Conservation (phyloP, 1,140 invertebrate species). For the Chelonus insularis region DNA sequence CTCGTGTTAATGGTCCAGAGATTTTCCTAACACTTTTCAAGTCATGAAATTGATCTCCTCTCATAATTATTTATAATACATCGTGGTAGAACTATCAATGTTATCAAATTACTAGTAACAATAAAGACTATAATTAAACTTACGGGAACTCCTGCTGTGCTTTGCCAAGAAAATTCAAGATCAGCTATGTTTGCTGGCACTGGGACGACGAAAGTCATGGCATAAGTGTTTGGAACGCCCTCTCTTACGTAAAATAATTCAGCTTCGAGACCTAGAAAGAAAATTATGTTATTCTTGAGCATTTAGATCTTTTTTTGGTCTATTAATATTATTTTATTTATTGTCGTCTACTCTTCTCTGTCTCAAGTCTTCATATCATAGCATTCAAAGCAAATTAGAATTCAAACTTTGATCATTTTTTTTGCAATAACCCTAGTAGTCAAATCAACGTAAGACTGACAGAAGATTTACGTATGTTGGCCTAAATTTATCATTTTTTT, state of each 20-base stretch:
- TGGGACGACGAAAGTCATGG: conserved; percentile 83
- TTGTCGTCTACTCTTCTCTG: no score
- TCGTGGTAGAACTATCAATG: neutral
- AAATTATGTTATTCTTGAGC: no score
- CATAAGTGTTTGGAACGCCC: conserved; percentile 87
- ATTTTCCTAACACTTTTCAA: no score
- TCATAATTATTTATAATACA: neutral
- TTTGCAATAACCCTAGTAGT: no score
- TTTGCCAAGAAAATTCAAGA: conserved; percentile 86
- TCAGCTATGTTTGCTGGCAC: conserved; percentile 79
- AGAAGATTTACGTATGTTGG: no score
- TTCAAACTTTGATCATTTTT: no score
- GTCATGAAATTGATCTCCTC: no score
- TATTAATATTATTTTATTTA: no score
- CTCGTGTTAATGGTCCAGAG: conserved; percentile 26
- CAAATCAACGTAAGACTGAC: no score
- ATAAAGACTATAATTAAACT: conserved; percentile 48
- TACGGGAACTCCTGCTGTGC: conserved; percentile 74
- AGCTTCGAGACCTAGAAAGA: conserved; percentile 79
- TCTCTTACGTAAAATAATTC: conserved; percentile 86
- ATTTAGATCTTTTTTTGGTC: neutral
- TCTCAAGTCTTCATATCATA: no score
- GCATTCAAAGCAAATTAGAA: no score
- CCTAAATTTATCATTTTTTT: no score
- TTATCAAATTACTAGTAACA: neutral